Base-by-base conservation (phyloP, 2,888 invertebrate genomes). In the Odontocolon sp. region DNA sequence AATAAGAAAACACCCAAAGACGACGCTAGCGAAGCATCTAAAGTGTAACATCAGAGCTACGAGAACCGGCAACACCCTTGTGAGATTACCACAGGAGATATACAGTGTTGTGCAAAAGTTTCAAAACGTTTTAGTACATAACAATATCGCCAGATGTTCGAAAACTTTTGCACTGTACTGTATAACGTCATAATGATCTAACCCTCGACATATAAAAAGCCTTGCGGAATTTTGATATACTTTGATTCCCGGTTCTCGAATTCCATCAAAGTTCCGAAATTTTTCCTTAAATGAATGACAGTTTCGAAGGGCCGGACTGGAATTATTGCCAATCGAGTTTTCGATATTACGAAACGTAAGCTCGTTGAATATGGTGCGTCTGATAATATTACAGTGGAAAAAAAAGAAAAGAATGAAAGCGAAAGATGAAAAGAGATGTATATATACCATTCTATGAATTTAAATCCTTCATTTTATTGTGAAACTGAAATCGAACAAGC, bases 401-500 rank as follows among this genome's bases (percentile, higher is more conserved):
- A 45, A 45, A 9, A 9, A 23, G 23, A 26, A n/a, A 47, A 31
- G 52, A 11, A 26, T 4, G 28, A 54, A 16, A 56, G 21, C 9
- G 56, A 18, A 11, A 23, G 11, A 23, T 6, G 8, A 8, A 23
- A 33, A 16, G 16, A 42, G 11, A 14, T n/a, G 8, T 2, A 38
- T 11, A 18, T 21, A 16, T 21, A 61, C n/a, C 26, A 9, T 4
- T 54, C 14, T 31, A 50, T 47, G 57, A 56, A 56, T 71, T 71
- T 54, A 9, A 56, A 56, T 71, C 31, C 45, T 56, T 38, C 45
- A 64, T 64, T 64, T 56, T 36, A 45, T 47, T 26, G 61, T 56
- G 21, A 71, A n/a, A 45, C 14, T 38, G 45, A 56, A 56, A 64
- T 56, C 47, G 45, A 71, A 71, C 63, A 47, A 38, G 26, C 28